Evolutionary conservation across 1,140 invertebrate species (phyloP).

Genomic region (Trypoxylus dichotomus): DNA sequence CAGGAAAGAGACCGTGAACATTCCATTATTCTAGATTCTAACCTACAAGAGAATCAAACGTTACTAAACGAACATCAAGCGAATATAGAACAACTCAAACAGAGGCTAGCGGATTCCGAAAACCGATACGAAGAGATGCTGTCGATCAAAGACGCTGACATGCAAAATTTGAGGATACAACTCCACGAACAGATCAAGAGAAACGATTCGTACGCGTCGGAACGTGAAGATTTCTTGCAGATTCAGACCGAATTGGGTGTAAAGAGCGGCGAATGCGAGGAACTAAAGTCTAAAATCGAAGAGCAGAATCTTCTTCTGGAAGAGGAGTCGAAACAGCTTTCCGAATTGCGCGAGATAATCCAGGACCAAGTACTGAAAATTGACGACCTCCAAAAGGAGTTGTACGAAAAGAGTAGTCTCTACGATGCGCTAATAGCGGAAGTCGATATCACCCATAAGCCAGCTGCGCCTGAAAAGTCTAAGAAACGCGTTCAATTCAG

Average conservation of each 20-base stretch:
- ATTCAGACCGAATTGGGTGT: constrained; percentile 33
- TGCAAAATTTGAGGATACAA: constrained; percentile 35
- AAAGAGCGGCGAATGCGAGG: constrained; percentile 57
- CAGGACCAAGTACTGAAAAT: constrained; percentile 70
- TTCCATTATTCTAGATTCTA: constrained; percentile 27
- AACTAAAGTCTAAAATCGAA: constrained; percentile 53
- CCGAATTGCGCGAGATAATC: constrained; percentile 59
- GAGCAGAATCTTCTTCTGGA: constrained; percentile 59
- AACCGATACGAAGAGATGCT: constrained; percentile 44
- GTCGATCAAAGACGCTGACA: constrained; percentile 38
- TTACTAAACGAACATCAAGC: constrained; percentile 24
- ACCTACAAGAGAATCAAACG: constrained; percentile 25
- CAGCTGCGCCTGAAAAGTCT: background rate
- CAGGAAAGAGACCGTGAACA: constrained; percentile 40
- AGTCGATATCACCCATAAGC: constrained; percentile 44
- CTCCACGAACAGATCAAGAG: constrained; percentile 35
- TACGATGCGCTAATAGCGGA: constrained; percentile 56
- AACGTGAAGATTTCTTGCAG: constrained; percentile 31
- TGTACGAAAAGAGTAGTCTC: constrained; percentile 62
- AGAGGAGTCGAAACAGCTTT: constrained; percentile 58
- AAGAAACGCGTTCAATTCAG: background rate
- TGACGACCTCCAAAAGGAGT: constrained; percentile 65
- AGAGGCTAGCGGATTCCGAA: constrained; percentile 35
- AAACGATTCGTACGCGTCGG: constrained; percentile 33
- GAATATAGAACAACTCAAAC: constrained; percentile 31